phyloP scores from a whole-genome alignment of 2,888 invertebrate genomes.

The Pristionchus maxplancki region DNA sequence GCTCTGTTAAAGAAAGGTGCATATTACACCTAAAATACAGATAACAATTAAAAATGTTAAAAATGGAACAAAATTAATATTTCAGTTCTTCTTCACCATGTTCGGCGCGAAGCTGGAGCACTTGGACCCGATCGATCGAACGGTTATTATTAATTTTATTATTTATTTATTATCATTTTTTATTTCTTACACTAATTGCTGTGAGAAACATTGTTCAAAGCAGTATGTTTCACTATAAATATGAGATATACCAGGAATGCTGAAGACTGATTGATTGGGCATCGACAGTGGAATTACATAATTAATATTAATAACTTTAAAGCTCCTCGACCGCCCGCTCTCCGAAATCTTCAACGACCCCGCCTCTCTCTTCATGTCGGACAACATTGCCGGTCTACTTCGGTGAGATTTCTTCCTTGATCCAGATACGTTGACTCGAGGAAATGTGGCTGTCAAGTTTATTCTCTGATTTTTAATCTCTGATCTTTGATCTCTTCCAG shows the following conservation, averaged over 20 bases:
- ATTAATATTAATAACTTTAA: neutral
- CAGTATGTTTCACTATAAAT: neutral
- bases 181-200: no score
- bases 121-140: neutral
- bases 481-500: slow-evolving; percentile 19
- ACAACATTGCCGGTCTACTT: slow-evolving; percentile 63
- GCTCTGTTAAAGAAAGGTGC: no score
- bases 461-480: neutral
- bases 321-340: slow-evolving; percentile 57
- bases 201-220: no score
- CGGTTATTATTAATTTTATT: neutral
- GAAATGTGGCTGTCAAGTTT: neutral
- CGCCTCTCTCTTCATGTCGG: slow-evolving; percentile 60
- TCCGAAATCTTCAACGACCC: slow-evolving; percentile 67
- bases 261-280: no score
- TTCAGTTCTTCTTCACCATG: slow-evolving; percentile 67
- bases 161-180: neutral
- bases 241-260: neutral
- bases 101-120: slow-evolving; percentile 57
- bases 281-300: no score
- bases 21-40: no score
- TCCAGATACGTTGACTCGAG: neutral
- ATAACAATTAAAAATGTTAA: no score
- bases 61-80: no score
- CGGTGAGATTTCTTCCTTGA: slow-evolving; percentile 44